Evolutionary conservation across 2,797 vertebrate genomes (phyloP).

Genomic region (Sebastes dallii): DNA sequence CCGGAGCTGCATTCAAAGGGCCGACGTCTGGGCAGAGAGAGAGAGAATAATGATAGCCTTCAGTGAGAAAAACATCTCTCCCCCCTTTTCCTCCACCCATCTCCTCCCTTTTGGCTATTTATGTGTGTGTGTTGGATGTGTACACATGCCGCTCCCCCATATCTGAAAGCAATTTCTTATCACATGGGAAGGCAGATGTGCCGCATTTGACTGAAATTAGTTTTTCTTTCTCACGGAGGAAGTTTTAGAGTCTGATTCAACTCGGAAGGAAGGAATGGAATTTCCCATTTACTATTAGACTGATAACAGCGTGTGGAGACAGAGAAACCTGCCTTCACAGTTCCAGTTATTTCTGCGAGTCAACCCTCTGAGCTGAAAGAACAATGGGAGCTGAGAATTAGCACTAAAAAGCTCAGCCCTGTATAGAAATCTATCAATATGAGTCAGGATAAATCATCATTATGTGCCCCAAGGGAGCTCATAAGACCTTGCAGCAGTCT

Average conservation of each 20-base stretch:
- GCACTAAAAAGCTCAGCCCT: not conserved
- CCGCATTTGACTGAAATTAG: conserved; percentile 53
- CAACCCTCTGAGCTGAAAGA: conserved; percentile 13
- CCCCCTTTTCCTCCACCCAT: not conserved
- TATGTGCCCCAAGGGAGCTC: not conserved
- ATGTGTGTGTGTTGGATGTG: conserved; percentile 33
- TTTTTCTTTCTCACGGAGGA: conserved; percentile 38
- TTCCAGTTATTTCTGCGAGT: conserved; percentile 9
- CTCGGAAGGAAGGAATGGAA: conserved; percentile 28
- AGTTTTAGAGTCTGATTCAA: conserved; percentile 32
- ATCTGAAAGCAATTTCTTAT: conserved; percentile 58
- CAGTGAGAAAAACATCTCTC: conserved; percentile 37
- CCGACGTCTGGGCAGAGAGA: conserved; percentile 28
- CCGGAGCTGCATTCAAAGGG: conserved; percentile 46
- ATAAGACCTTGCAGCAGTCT: conserved; percentile 14
- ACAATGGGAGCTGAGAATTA: conserved; percentile 29
- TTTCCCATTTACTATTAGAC: conserved; percentile 42
- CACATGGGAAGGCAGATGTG: conserved; percentile 37
- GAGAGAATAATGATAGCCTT: conserved; percentile 46
- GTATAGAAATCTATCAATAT: conserved; percentile 10
- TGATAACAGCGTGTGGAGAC: conserved; percentile 30
- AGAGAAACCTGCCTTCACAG: conserved; percentile 22
- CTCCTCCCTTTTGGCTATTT: conserved; percentile 31
- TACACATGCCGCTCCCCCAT: conserved; percentile 24
- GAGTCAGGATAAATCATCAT: conserved; percentile 24